Conservation (phyloP, 2,888 invertebrate genomes). For the Elysia crispata region DNA sequence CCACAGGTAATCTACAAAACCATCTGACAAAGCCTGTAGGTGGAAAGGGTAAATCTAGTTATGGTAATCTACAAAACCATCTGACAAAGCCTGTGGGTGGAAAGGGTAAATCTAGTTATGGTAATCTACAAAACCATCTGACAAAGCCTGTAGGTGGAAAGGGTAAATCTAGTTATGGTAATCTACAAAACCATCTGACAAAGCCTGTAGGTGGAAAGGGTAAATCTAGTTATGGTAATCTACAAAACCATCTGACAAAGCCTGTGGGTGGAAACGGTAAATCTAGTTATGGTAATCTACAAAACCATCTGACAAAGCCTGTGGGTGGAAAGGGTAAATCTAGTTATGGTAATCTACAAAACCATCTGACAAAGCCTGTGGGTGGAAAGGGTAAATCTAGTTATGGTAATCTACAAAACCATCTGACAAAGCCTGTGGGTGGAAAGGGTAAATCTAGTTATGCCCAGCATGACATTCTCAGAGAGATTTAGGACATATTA, state of each 20-base stretch:
- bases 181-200: conserved; percentile 83
- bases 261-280: conserved; percentile 58
- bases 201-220: conserved; percentile 56
- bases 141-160: conserved; percentile 65
- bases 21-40: conserved; percentile 79
- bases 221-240: conserved; percentile 76
- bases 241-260: conserved; percentile 82
- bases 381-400: conserved; percentile 80
- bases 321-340: conserved; percentile 12
- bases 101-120: no score
- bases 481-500: no score
- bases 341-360: conserved; percentile 84
- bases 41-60: conserved; percentile 82
- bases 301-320: conserved; percentile 82
- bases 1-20: conserved; percentile 86
- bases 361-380: conserved; percentile 79
- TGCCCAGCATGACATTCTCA: no score
- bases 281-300: conserved; percentile 83
- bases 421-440: conserved; percentile 78
- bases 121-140: conserved; percentile 84
- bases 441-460: no score
- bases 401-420: conserved; percentile 84
- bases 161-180: conserved; percentile 67
- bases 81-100: conserved; percentile 76
- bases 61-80: conserved; percentile 83